Evolutionary conservation across 2,888 invertebrate genomes (phyloP), one percentile per base, ranked within the genome.

Genomic region (Cerastis rubricosa): DNA sequence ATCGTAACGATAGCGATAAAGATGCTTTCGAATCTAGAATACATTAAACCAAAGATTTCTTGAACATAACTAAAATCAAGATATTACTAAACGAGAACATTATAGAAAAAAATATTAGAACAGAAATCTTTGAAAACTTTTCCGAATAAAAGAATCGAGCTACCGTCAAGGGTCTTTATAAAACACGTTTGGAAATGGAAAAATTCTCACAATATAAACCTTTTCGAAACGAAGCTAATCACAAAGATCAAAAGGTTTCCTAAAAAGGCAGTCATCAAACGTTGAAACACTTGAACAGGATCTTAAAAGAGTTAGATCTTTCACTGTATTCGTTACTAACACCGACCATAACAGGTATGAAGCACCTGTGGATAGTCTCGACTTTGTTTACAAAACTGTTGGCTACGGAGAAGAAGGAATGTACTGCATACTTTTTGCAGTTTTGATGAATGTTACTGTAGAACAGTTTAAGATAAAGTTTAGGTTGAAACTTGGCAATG

Each of bases 371-470:
- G 72, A 51, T 29, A 70, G 35, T 9, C 11, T n/a, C 54, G 5
- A 40, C 19, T 35, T 14, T 47, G 49, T n/a, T 79, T 54, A 63
- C 63, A 29, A 54, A 67, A 70, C 61, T 57, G 35, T 57, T 49
- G 71, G 8, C 19, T 65, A 45, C 7, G 5, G 64, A 22, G 35
- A 22, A 40, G 14, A 25, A 59, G 51, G 22, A 40, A 61, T 66
- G 14, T 45, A 57, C 49, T 65, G 19, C 29, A 59, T 35, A 57
- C 35, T 43, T 51, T 49, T 43, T 25, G 11, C 29, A 57, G 25
- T 65, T 78, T 80, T 80, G 29, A 71, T 43, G 25, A 78, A 80
- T 80, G 25, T 35, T 29, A 43, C 64, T 80, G 57, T 45, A 11
- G 17, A 49, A 64, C 29, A 43, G n/a, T 54, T 57, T 43, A 59